Base-by-base conservation (phyloP, 1,140 invertebrate species). In the Diachasmimorpha longicaudata region DNA sequence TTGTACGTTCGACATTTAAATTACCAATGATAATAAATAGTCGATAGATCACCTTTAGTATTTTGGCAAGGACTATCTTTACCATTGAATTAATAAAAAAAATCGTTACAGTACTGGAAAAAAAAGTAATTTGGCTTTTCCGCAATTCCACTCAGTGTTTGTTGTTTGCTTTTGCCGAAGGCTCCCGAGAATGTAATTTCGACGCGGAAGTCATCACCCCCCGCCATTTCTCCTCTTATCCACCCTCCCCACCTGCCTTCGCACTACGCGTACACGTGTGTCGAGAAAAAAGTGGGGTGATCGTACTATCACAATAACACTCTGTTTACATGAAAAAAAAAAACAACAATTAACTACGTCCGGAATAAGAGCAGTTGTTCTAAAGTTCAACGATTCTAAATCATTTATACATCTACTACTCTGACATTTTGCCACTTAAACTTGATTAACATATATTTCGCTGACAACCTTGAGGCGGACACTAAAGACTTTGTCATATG, bases 321-420 rank as follows among this genome's bases (percentile, higher is more conserved):
- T 58, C 52, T 58, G 52, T 58, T 58, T 58, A 58, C 52, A 58
- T 58, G 52, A 21, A 21, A 58, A 58, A 58, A n/a, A n/a, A n/a
- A n/a, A n/a, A n/a, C n/a, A 58, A 25, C 8, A 25, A 25, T 63
- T 4, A 63, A 63, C 58, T 25, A 63, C 58, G 58, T 63, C 58
- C 23, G 23, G 58, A 63, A 25, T 31, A 23, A 23, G 58, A 63
- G 58, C 23, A 63, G 23, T 63, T 63, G 23, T 63, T 13, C 4
- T n/a, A 55, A 63, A 63, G 58, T 63, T 63, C 58, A 63, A 63
- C 13, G 58, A 9, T 25, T 63, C 8, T 19, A 63, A n/a, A 63
- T 63, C 58, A 11, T 63, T 63, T 63, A 63, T 63, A 6, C 10
- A 63, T 63, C 21, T 13, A 8, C 4, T 25, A 23, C 58, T 63